Base-by-base conservation (phyloP, 2,888 invertebrate genomes). In the Carpatolechia fugitivella region DNA sequence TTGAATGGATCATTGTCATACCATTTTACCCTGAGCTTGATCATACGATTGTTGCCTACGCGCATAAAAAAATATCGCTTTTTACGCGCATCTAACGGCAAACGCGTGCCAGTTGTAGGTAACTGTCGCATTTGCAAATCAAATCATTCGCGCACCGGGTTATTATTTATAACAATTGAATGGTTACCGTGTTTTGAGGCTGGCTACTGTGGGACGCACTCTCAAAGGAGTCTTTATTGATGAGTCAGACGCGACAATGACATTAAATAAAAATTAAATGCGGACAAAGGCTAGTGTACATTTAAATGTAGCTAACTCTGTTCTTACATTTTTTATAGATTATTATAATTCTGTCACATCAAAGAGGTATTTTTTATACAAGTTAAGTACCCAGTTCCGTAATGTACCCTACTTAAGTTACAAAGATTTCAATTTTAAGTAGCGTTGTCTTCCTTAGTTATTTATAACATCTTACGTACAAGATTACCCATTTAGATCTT, bases 61-160 rank as follows among this genome's bases (percentile, higher is more conserved):
- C 29, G 8, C 16, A 11, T 24, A 44, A 13, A 29, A 44, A 29
- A 6, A 29, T 11, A 13, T 4, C 3, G 11, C 13, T 44, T 29
- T 44, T 29, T 44, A 44, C 24, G 44, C 44, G 29, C 44, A 41
- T 29, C 3, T 29, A 44, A 44, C 44, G 44, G 44, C 29, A 29
- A 13, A 24, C 10, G n/a, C 20, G 11, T 20, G 20, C 24, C 3
- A 24, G n/a, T 20, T 13, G 24, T n/a, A n/a, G n/a, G n/a, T 48
- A 56, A 57, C 57, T 54, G 57, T 57, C 51, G 5, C 54, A 57
- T 57, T 57, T 44, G 56, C 56, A 54, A 57, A 57, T 54, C 54
- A 48, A 57, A 57, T 53, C 11, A 53, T 36, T 20, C 24, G 13
- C 18, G 35, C 20, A 35, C 33, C 7, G 33, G 11, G 49, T 49